These are phyloP conservation scores for Liodrosophila aerea DNA, from an alignment of 2,888 invertebrate species.

Conservation along the genomic window DNA sequence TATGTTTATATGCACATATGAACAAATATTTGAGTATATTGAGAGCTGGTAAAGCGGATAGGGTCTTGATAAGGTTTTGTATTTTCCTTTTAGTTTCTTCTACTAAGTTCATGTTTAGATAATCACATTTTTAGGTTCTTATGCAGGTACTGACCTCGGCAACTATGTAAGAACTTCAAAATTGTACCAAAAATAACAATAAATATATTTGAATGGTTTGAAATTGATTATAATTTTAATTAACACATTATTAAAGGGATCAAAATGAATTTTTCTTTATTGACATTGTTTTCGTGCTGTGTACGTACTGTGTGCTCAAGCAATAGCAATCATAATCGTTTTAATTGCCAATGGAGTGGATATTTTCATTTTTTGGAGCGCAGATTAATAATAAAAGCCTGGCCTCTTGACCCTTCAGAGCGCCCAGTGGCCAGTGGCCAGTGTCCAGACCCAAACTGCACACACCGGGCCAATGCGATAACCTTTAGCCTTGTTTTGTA, in stretches of 20 bases:
- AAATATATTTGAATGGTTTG: not conserved
- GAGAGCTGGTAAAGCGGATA: too few relatives aligned
- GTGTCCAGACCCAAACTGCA: conserved; percentile 14
- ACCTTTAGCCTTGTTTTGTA: conserved; percentile 53
- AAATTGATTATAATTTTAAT: not conserved
- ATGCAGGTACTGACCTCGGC: not conserved
- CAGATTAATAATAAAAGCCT: conserved; percentile 54
- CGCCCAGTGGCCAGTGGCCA: too few relatives aligned
- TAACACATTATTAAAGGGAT: too few relatives aligned
- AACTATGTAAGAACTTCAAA: not conserved
- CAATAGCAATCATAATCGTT: conserved; percentile 63
- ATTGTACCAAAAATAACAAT: not conserved
- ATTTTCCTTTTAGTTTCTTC: not conserved
- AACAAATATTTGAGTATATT: too few relatives aligned
- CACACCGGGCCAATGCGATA: conserved; percentile 46
- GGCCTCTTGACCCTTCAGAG: conserved; percentile 15
- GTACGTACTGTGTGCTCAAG: conserved; percentile 27
- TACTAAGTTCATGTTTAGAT: not conserved
- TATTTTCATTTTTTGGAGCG: conserved; percentile 27
- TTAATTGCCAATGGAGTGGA: conserved; percentile 61
- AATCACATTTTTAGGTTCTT: too few relatives aligned
- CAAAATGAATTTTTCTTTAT: not conserved
- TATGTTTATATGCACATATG: too few relatives aligned
- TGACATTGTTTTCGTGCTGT: conserved; percentile 27
- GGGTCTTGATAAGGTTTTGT: too few relatives aligned